Evolutionary conservation across 2,113 vertebrate genomes (phyloP).

Genomic region (Elephantulus edwardii): DNA sequence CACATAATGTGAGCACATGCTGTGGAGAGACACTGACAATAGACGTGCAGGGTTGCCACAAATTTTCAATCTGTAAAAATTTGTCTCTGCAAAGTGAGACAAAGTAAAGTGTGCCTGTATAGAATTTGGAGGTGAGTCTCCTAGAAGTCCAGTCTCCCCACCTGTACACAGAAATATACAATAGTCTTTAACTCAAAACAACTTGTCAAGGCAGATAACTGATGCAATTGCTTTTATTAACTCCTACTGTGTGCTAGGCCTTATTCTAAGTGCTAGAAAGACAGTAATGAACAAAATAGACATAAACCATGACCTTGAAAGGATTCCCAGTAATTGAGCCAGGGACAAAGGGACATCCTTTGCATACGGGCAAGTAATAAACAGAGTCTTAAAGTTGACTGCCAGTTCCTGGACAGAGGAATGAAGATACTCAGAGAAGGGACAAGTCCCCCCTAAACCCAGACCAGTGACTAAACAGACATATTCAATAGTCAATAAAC

Average conservation of each 20-base stretch:
- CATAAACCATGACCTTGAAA: rapidly evolving
- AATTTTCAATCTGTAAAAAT: too few relatives aligned
- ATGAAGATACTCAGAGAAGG: not conserved
- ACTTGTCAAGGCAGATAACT: not conserved
- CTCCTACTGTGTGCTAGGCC: not conserved
- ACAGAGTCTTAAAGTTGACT: not conserved
- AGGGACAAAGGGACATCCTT: not conserved
- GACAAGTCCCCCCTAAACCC: not conserved
- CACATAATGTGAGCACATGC: too few relatives aligned
- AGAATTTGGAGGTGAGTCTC: not conserved
- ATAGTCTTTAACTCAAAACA: not conserved
- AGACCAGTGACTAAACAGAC: too few relatives aligned
- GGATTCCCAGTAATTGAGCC: not conserved
- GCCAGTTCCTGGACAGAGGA: not conserved
- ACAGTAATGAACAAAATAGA: not conserved
- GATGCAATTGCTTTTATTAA: not conserved
- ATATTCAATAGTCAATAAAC: not conserved
- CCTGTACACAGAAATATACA: slow-evolving; percentile 43
- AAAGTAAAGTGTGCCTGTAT: too few relatives aligned
- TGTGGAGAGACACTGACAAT: too few relatives aligned
- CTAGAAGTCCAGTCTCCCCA: not conserved
- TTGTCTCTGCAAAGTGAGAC: too few relatives aligned
- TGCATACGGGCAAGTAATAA: not conserved
- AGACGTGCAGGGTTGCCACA: too few relatives aligned
- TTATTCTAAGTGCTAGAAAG: not conserved